These are phyloP conservation scores for Melipona beecheii DNA, from an alignment of 2,888 invertebrate species.

Conservation along the genomic window DNA sequence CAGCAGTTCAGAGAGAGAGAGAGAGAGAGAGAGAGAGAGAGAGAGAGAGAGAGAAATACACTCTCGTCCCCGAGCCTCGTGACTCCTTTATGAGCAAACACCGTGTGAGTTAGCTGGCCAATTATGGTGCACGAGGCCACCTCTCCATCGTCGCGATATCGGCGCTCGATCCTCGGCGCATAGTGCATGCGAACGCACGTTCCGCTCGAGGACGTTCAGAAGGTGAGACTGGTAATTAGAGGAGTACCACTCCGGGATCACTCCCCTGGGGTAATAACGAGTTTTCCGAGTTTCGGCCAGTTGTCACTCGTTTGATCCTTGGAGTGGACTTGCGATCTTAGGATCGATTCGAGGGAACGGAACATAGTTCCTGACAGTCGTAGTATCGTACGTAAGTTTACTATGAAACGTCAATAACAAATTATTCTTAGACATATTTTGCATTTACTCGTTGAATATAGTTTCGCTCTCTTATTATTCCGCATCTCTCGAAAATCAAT, in stretches of 20 bases:
- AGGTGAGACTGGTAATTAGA: constrained; percentile 1
- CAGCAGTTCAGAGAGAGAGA: not conserved
- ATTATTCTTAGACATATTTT: no score
- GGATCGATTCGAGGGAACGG: not conserved
- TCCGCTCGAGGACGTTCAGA: not conserved
- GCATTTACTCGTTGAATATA: no score
- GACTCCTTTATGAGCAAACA: constrained; percentile 58
- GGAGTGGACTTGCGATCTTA: not conserved
- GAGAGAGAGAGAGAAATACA: no score
- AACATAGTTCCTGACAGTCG: not conserved
- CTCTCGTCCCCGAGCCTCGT: not conserved
- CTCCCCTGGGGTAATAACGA: not conserved
- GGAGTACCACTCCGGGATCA: not conserved
- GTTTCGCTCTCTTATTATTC: no score
- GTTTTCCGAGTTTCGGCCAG: not conserved
- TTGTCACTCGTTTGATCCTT: not conserved
- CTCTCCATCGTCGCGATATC: constrained; percentile 25
- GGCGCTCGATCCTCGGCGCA: not conserved
- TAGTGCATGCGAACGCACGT: constrained; percentile 4
- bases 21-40: not conserved
- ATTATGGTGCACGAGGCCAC: constrained; percentile 30
- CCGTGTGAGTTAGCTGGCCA: constrained; percentile 46
- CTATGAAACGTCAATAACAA: no score
- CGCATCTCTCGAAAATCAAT: no score
- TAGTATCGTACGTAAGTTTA: no score